Conservation (phyloP, 92 coral and sea anemone species). For the Hydrozoanthus gracilis region DNA sequence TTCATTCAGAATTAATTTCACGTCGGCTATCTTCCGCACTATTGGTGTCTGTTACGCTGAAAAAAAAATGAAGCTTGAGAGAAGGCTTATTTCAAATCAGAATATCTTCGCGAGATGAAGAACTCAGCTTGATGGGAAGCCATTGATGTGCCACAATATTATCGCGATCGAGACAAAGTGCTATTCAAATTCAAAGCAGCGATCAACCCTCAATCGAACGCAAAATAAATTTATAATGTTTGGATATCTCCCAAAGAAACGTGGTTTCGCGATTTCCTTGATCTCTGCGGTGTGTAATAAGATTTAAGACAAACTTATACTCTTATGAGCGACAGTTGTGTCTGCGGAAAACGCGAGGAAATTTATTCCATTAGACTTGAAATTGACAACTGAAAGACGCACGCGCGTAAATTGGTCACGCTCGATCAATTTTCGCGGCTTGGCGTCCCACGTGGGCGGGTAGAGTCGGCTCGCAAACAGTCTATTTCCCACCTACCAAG, state of each 20-base stretch:
- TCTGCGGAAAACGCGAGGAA: conserved; percentile 68
- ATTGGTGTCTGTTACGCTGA: conserved; percentile 21
- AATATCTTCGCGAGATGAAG: not conserved
- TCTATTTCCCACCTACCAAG: conserved; percentile 90
- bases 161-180: conserved; percentile 45
- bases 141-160: conserved; percentile 41
- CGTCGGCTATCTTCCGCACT: conserved; percentile 34
- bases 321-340: conserved; percentile 54
- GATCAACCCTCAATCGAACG: conserved; percentile 39
- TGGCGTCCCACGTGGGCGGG: conserved; percentile 89
- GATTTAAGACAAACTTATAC: conserved; percentile 17
- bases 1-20: conserved; percentile 42
- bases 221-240: conserved; percentile 33
- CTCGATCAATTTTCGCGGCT: conserved; percentile 87
- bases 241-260: conserved; percentile 1
- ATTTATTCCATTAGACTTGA: conserved; percentile 71
- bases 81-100: conserved; percentile 27
- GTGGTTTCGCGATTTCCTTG: conserved; percentile 35
- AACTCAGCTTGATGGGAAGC: conserved; percentile 31
- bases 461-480: conserved; percentile 87
- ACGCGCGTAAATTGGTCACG: conserved; percentile 95
- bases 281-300: conserved; percentile 32
- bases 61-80: conserved; percentile 4
- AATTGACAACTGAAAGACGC: conserved; percentile 78
- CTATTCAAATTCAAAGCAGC: conserved; percentile 35